Evolutionary conservation across 2,888 invertebrate species (phyloP), one percentile per base, ranked within the genome.

Genomic region (Fragum fragum): DNA sequence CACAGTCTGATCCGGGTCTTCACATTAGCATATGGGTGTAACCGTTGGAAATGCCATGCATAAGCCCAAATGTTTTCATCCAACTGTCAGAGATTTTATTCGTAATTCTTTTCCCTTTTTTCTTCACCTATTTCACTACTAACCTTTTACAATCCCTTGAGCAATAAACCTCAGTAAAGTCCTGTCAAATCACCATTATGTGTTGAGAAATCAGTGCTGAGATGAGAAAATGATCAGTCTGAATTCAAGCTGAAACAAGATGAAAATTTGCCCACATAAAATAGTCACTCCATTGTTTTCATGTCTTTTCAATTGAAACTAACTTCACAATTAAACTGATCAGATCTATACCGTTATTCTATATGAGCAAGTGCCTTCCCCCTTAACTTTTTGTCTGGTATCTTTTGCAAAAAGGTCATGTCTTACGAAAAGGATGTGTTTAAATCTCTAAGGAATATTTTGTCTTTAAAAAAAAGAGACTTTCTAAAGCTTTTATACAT

Each of bases 241-340:
- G 52, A 39, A 47, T 52, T 66, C 83, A 72, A 71, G 83, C 83
- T 59, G 39, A 47, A 73, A 83, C 83, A 83, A 74, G 83, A 83
- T 75, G 77, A 76, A 83, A 79, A 47, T 79, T 74, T 79, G n/a
- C 75, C 39, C 29, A 73, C 73, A 29, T 77, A 66, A 57, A 80
- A 79, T 77, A 83, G 74, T 76, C 73, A 74, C n/a, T 74, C 77
- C 36, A 83, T 83, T 83, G 83, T 83, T 80, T 83, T 83, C 79
- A 72, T 71, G 76, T 72, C 72, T 74, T 83, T 66, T 74, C 71
- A 79, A 74, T 79, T 79, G 77, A 83, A 83, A 82, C 79, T 79
- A 75, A 75, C 79, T 76, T 76, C 57, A 79, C 79, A 80, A 83
- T 83, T 76, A 76, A 79, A 74, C 42, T 69, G 74, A 77, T 83